Evolutionary conservation across 1,140 invertebrate genomes (phyloP), one percentile per base, ranked within the genome.

Genomic region (Zaprionus kolodkinae): DNA sequence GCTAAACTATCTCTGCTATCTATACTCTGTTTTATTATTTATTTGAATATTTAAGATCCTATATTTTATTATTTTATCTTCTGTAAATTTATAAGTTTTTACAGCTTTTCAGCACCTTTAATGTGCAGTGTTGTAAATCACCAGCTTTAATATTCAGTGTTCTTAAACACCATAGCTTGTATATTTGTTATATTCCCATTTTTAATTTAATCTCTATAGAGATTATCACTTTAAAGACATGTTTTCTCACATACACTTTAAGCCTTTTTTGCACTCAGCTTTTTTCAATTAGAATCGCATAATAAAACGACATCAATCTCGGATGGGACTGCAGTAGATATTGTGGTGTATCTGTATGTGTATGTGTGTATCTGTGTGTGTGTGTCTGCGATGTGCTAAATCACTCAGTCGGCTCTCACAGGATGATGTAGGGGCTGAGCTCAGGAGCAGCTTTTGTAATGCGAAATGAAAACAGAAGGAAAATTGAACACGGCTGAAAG

Each of bases 341-440:
- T 61, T 17, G 45, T 3, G 40, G 40, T 45, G 38, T 40, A n/a
- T 40, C 38, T 40, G 38, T 40, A 13, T 40, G 12, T 38, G 36
- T 38, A 0, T 40, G n/a, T 43, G 38, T 43, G 1, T 43, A 6
- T 40, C 10, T 36, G 3, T 43, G 38, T 43, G 40, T 43, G 0
- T 45, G 40, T 45, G 40, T 45, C 7, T 45, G 40, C 15, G 40
- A 45, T 45, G 40, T 45, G 40, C 40, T 45, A 45, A 72, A 72
- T 72, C 70, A 72, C 54, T 72, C 62, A 62, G 59, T 55, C 33
- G 67, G 62, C 38, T 62, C 40, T 45, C 40, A 45, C 40, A 45
- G 40, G 40, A 45, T 45, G 40, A 45, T 15, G 40, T 15, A 45
- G 40, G 9, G 40, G 40, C 40, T 43, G n/a, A 43, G 40, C n/a